phyloP scores from a whole-genome alignment of 1,140 invertebrate genomes.

The Drosophila orosa region DNA sequence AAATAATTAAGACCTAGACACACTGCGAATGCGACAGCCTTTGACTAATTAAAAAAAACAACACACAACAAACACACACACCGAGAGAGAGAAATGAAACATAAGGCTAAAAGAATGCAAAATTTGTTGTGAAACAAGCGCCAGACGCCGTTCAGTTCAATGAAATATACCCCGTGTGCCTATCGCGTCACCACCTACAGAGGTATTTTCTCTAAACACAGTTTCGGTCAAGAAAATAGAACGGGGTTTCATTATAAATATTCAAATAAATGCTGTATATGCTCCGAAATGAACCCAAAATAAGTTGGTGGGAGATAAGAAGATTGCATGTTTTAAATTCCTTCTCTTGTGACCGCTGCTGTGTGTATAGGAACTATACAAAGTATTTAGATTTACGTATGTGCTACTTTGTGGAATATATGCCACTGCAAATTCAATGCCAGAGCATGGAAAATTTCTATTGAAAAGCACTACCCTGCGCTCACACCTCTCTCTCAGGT shows the following conservation, averaged over 20 bases:
- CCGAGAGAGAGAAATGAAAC: constrained; percentile 16
- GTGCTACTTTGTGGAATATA: constrained; percentile 44
- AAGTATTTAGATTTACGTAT: constrained; percentile 35
- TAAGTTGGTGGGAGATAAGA: too few species aligned
- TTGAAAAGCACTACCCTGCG: constrained; percentile 17
- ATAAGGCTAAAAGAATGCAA: constrained; percentile 53
- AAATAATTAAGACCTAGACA: constrained; percentile 68
- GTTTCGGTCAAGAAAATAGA: background rate
- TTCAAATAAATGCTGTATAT: background rate
- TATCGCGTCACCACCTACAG: constrained; percentile 41
- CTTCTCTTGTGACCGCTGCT: background rate
- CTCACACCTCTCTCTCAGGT: constrained; percentile 14
- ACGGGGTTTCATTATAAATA: too few species aligned
- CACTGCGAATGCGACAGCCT: constrained; percentile 33
- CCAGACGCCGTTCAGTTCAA: constrained; percentile 35
- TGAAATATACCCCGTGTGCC: constrained; percentile 24
- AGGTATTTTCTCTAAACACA: constrained; percentile 15
- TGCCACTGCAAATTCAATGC: constrained; percentile 53
- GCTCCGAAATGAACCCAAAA: too few species aligned
- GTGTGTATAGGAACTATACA: background rate
- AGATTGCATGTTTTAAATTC: background rate
- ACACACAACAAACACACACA: constrained; percentile 18
- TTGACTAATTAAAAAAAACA: constrained; percentile 68
- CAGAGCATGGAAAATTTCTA: constrained; percentile 54
- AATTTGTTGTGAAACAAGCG: constrained; percentile 31